Evolutionary conservation across 2,888 invertebrate genomes (phyloP), one percentile per base, ranked within the genome.

Genomic region (Leucania comma): DNA sequence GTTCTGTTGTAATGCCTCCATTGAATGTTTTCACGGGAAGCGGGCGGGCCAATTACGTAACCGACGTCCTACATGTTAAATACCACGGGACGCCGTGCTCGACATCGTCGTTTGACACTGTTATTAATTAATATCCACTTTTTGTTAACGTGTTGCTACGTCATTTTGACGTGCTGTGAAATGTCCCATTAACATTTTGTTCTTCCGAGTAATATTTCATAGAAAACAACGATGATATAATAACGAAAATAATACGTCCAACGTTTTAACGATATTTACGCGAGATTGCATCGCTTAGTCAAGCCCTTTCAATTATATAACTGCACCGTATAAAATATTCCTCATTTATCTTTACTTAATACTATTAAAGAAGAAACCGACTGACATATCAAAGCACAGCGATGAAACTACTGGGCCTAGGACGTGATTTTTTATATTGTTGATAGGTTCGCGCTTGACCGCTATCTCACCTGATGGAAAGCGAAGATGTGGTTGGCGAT

Each of bases 1-100:
- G 53, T 67, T 48, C 50, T 46, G 51, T 50, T 82, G 32, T 65
- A 58, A 59, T 51, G 32, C 26, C 24, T 58, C 63, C 46, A 57
- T 71, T 72, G 22, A 72, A 68, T 29, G 59, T 48, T 71, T 68
- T 77, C 29, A 38, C 54, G 10, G 54, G 60, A 29, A 70, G 46
- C 57, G 59, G 51, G 54, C 63, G 65, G 62, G 61, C 68, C 78
- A 86, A 85, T 86, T 84, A 84, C 62, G 75, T 68, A n/a, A n/a
- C n/a, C n/a, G n/a, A 50, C 54, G 22, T 29, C 46, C 22, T 65
- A 65, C 73, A 78, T 79, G 77, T 80, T 77, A 83, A 78, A 86
- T 79, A 82, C 74, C 53, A 67, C 69, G 65, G 66, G 77, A 63
- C 65, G 69, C 51, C 72, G 69, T 72, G 67, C 63, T 78, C 68